A percentile compares a stretch with the other conserved stretches of the same genome.
These are phyloP conservation scores for Dichetophora obliterata DNA, from an alignment of 2,888 invertebrate genomes.

Conservation along the genomic window DNA sequence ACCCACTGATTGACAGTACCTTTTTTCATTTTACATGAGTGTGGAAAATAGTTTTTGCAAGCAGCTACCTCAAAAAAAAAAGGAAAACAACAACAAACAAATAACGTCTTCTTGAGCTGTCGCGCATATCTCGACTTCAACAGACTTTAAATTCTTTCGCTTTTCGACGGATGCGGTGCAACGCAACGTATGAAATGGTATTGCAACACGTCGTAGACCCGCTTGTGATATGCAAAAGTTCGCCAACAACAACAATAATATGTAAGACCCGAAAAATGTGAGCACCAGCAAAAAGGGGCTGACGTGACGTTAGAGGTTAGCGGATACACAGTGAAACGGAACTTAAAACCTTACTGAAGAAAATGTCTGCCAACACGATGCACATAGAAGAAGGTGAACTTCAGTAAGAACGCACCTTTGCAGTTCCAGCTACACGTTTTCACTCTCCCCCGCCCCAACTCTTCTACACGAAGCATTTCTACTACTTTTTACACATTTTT, in stretches of 20 bases:
- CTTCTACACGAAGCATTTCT: background rate
- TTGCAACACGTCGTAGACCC: background rate
- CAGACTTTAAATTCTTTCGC: constrained; percentile 39
- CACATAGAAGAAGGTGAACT: constrained; percentile 1
- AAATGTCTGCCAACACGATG: constrained; percentile 32
- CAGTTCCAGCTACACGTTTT: background rate
- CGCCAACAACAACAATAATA: background rate
- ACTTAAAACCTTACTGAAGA: background rate
- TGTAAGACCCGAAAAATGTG: background rate
- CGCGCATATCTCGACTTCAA: constrained; percentile 38
- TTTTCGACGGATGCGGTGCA: constrained; percentile 10
- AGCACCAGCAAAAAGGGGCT: background rate
- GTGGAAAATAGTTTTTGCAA: constrained; percentile 5
- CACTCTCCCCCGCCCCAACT: too few species aligned
- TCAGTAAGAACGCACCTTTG: background rate
- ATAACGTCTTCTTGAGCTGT: constrained; percentile 10
- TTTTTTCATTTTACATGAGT: constrained; percentile 1
- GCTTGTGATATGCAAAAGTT: constrained; percentile 20
- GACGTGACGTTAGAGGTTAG: background rate
- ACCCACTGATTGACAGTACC: background rate
- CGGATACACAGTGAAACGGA: background rate
- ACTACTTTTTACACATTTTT: background rate
- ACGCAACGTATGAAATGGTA: constrained; percentile 1
- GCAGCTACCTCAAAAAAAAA: background rate
- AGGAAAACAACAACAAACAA: background rate